phyloP scores from a whole-genome alignment of 1,140 invertebrate genomes.

The Drosophila ambigua region DNA sequence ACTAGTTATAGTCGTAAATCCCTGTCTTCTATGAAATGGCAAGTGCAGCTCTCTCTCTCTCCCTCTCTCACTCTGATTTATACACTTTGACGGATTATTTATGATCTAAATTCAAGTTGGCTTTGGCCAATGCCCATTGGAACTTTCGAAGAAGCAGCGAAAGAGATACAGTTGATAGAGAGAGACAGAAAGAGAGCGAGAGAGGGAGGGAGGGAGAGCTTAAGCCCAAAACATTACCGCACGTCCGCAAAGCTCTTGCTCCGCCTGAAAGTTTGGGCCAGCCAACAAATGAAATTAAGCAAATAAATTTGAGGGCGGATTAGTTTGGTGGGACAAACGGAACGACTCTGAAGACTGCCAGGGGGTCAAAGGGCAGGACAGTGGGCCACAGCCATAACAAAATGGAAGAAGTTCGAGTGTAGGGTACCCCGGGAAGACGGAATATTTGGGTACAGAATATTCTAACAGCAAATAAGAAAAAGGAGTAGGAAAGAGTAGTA shows the following conservation, averaged over 20 bases:
- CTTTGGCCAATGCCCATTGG: constrained; percentile 39
- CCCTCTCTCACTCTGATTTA: constrained; percentile 30
- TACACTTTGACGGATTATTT: constrained; percentile 45
- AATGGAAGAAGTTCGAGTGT: neutral
- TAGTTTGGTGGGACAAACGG: constrained; percentile 44
- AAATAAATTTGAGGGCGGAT: constrained; percentile 79
- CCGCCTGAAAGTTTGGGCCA: constrained; percentile 35
- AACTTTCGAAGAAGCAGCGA: constrained; percentile 5
- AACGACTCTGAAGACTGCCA: neutral
- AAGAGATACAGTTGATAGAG: neutral
- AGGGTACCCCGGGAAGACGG: too few species aligned
- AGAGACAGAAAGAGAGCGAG: neutral
- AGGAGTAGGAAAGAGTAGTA: too few species aligned
- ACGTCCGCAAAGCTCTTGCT: constrained; percentile 50
- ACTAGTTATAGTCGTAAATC: too few species aligned
- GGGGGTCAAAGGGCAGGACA: neutral
- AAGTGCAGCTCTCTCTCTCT: too few species aligned
- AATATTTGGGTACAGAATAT: neutral
- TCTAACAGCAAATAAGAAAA: neutral
- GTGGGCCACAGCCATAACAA: neutral
- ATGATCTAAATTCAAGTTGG: constrained; percentile 42
- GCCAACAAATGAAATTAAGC: constrained; percentile 81
- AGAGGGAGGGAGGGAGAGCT: constrained; percentile 42
- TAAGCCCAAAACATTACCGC: constrained; percentile 72
- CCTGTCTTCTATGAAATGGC: too few species aligned